These are phyloP conservation scores for Alcedo quadribrachys DNA, from an alignment of 2,797 vertebrate genomes.

Conservation along the genomic window DNA sequence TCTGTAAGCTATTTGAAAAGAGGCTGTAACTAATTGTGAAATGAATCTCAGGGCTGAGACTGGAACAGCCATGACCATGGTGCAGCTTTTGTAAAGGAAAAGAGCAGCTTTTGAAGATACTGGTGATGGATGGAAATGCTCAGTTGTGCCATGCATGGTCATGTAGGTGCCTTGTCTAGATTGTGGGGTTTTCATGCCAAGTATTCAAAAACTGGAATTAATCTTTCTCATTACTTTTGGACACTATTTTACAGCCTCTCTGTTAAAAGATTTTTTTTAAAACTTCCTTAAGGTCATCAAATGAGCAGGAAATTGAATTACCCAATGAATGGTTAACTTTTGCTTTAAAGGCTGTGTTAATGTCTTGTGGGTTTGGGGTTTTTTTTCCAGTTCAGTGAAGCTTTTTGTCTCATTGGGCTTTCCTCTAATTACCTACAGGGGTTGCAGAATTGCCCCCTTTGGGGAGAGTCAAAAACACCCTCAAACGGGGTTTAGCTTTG, in stretches of 20 bases:
- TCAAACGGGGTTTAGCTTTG: neutral
- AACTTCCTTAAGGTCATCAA: neutral
- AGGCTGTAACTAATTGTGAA: neutral
- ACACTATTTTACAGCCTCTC: neutral
- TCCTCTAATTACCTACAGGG: neutral
- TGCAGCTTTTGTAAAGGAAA: neutral
- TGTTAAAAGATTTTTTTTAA: neutral
- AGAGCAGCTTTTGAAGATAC: neutral
- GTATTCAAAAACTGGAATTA: neutral
- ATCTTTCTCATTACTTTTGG: rapidly evolving
- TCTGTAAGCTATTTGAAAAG: neutral
- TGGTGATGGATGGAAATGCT: neutral
- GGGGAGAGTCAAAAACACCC: neutral
- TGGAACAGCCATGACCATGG: neutral
- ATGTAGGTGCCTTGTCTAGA: rapidly evolving
- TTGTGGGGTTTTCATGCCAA: neutral
- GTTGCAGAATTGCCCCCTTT: neutral
- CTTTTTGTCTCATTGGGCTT: neutral
- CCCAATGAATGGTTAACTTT: neutral
- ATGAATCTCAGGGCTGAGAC: neutral
- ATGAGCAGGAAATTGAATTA: neutral
- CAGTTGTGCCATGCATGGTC: neutral
- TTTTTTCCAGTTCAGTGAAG: neutral
- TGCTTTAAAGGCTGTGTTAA: neutral
- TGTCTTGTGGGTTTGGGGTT: neutral